These are phyloP conservation scores for Phrixothrix hirtus DNA, from an alignment of 2,888 invertebrate genomes.

Conservation along the genomic window DNA sequence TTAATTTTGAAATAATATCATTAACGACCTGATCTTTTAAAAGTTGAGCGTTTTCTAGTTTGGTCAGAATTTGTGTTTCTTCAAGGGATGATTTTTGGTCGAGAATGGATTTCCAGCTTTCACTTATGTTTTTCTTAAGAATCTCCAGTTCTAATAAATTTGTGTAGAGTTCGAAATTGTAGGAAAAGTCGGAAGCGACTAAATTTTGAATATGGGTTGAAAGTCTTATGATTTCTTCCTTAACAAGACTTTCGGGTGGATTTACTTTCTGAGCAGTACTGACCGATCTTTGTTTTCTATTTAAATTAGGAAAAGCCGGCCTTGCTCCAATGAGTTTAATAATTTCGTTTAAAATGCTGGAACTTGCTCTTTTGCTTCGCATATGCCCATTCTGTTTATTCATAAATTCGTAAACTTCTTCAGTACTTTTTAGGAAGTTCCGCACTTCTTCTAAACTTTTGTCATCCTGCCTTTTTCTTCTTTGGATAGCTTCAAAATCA, in stretches of 20 bases:
- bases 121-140: constrained; percentile 1
- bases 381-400: no score
- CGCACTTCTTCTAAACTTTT: no score
- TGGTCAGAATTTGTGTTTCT: neutral
- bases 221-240: constrained; percentile 38
- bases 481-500: neutral
- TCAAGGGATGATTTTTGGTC: neutral
- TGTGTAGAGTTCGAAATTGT: constrained; percentile 44
- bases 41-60: neutral
- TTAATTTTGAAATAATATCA: neutral
- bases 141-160: constrained; percentile 45
- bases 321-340: neutral
- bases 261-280: no score
- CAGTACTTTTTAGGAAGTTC: no score
- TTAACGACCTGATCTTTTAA: constrained; percentile 32
- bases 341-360: constrained; percentile 1
- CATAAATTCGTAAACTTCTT: no score
- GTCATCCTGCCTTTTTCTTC: neutral
- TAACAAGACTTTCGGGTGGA: no score
- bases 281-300: neutral
- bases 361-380: no score
- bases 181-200: constrained; percentile 46
- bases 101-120: neutral
- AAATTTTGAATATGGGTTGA: neutral
- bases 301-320: neutral